phyloP scores from a whole-genome alignment of 2,113 vertebrate genomes.

The Hemiscyllium ocellatum region DNA sequence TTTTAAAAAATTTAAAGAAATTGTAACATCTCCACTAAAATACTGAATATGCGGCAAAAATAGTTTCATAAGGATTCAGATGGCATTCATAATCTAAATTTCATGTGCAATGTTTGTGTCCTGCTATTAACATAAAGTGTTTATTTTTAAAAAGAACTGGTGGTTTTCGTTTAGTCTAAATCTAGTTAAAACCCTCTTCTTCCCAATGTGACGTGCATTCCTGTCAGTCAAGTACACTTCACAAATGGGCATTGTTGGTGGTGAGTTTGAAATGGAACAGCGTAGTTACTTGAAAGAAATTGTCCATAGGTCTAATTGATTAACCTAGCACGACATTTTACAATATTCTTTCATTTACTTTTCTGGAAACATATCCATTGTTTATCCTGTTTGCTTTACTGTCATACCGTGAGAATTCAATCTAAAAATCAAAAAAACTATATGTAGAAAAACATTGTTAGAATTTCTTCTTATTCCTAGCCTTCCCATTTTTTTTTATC shows the following conservation, averaged over 20 bases:
- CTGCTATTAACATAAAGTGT: not conserved
- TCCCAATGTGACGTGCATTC: not conserved
- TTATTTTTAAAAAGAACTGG: not conserved
- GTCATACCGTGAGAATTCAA: not conserved
- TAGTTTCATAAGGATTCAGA: not conserved
- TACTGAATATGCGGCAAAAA: not conserved
- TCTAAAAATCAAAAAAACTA: not conserved
- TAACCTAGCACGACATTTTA: not conserved
- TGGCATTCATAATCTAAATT: not conserved
- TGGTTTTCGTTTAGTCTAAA: not conserved
- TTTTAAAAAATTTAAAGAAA: not conserved
- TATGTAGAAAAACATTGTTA: not conserved
- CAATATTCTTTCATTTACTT: not conserved
- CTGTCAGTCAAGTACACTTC: not conserved
- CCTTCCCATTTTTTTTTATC: not conserved
- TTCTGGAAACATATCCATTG: not conserved
- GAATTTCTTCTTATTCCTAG: not conserved
- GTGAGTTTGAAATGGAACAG: not conserved
- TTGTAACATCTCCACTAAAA: not conserved
- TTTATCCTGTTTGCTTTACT: not conserved
- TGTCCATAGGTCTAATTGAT: not conserved
- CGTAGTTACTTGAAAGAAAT: not conserved
- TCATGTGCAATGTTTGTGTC: not conserved
- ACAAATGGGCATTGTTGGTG: not conserved
- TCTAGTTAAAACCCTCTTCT: not conserved